Evolutionary conservation across 2,888 invertebrate genomes (phyloP).

Genomic region (Andrena praecox): DNA sequence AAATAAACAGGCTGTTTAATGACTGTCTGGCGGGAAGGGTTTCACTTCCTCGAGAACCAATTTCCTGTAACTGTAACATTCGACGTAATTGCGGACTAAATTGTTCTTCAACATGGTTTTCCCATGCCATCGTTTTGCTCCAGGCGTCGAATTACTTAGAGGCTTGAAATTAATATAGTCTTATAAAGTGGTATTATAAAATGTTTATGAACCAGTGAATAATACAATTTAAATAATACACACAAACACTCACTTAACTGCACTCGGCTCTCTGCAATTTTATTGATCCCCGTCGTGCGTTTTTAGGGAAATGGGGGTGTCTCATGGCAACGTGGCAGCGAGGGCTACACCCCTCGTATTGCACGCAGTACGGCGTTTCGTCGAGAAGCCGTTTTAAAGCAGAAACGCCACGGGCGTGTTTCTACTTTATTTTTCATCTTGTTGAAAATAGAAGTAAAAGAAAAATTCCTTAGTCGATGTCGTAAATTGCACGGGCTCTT

Average conservation of each 20-base stretch:
- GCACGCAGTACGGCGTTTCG: neutral
- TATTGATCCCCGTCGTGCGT: slow-evolving; percentile 39
- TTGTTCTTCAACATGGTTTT: neutral
- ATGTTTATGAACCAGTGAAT: neutral
- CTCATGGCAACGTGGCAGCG: slow-evolving; percentile 48
- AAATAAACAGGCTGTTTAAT: slow-evolving; percentile 45
- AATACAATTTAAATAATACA: neutral
- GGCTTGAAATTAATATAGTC: neutral
- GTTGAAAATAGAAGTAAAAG: neutral
- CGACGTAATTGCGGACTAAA: slow-evolving; percentile 11
- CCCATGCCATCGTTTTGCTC: neutral
- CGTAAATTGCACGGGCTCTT: too few species aligned
- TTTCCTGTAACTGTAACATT: slow-evolving; percentile 56
- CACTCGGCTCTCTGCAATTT: slow-evolving; percentile 18
- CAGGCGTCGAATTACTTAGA: neutral
- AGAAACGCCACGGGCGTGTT: neutral
- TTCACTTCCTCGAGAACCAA: slow-evolving; percentile 62
- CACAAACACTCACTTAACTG: neutral
- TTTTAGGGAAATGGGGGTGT: slow-evolving; percentile 52
- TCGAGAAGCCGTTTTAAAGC: neutral
- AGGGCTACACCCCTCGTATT: slow-evolving; percentile 43
- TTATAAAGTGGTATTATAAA: neutral
- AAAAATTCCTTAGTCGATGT: too few species aligned
- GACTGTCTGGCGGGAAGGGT: slow-evolving; percentile 54
- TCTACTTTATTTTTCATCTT: neutral